phyloP scores from a whole-genome alignment of 1,140 invertebrate genomes.

The Schlechtendalia chinensis region DNA sequence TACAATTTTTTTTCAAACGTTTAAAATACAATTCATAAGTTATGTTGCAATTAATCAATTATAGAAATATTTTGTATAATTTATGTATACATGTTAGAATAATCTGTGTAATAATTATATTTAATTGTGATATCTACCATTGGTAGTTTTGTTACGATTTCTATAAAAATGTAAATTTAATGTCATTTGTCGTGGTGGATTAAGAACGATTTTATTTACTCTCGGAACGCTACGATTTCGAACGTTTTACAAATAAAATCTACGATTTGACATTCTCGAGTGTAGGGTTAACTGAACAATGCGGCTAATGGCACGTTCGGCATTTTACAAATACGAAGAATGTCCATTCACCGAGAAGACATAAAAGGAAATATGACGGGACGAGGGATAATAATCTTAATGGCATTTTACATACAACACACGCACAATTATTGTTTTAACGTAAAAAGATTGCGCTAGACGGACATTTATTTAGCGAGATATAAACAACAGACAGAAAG shows the following conservation, averaged over 20 bases:
- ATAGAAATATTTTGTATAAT: no score
- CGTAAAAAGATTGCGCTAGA: not conserved
- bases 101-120: no score
- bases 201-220: not conserved
- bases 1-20: no score
- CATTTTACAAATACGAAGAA: conserved; percentile 39
- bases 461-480: not conserved
- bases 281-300: not conserved
- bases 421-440: not conserved
- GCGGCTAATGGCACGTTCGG: conserved; percentile 6
- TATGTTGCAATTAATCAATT: no score
- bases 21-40: no score
- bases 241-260: conserved; percentile 9
- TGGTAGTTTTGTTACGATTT: no score
- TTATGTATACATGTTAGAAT: no score
- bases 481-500: not conserved
- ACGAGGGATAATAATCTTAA: not conserved
- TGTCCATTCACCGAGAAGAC: not conserved
- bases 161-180: no score
- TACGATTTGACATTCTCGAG: not conserved
- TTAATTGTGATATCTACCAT: no score
- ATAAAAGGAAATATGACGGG: conserved; percentile 37
- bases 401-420: conserved; percentile 8
- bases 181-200: no score
- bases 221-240: not conserved